Evolutionary conservation across 2,888 invertebrate genomes (phyloP), one percentile per base, ranked within the genome.

Genomic region (Catocala nupta): DNA sequence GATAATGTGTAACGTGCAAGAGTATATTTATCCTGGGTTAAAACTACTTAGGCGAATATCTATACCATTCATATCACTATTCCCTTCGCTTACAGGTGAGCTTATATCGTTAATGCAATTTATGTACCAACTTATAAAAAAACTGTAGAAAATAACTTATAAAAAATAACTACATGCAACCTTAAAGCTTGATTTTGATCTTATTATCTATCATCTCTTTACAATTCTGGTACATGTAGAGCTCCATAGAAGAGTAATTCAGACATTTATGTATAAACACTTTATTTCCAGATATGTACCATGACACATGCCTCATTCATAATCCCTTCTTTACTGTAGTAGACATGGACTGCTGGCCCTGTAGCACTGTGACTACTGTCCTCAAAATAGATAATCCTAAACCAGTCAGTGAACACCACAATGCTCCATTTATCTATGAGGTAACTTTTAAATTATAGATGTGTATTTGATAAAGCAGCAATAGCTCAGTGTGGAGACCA

Each of bases 301-400:
- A 98, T 92, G 98, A 98, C 89, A 96, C 97, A 81, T 98, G 98
- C 85, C 91, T 98, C 44, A 90, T 98, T 75, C 96, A 96, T 83
- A 98, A 98, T 90, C 98, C 98, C 11, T 97, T 96, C 84, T 98
- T 97, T 85, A 95, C 96, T 83, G 96, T 97, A 9, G 94, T 95
- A n/a, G 97, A 97, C 80, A 96, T 98, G 95, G 97, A 97, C 83
- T 98, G 98, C 83, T 97, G 96, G 95, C 97, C 98, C 0, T 98
- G 98, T 81, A 96, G 96, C 81, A 92, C 95, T 77, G 95, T 97
- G 0, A 95, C 95, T 72, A 96, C 96, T 78, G 95, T 98, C 45
- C 91, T 96, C 59, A 96, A 97, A 86, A 89, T 97, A 55, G 95
- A 95, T 60, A 95, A 95, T 55, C 95, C 95, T 62, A 91, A 85